A percentile compares a stretch with the other conserved stretches of the same genome.
These are phyloP conservation scores for Spicauda simplicius DNA, from an alignment of 2,888 invertebrate genomes.

Conservation along the genomic window DNA sequence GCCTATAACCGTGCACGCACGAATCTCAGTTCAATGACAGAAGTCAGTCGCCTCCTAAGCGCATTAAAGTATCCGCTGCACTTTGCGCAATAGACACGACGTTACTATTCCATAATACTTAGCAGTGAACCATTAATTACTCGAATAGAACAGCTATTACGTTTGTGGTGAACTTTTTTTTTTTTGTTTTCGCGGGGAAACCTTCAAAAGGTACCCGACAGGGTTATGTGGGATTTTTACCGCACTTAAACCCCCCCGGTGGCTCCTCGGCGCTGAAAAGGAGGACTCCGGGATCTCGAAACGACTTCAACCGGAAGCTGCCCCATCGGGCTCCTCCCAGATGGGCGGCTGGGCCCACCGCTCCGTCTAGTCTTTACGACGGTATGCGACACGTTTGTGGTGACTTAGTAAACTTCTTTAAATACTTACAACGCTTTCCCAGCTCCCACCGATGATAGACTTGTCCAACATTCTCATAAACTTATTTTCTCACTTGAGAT, in stretches of 20 bases:
- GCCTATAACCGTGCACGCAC: slow-evolving; percentile 47
- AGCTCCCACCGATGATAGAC: slow-evolving; percentile 75
- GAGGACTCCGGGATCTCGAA: no score
- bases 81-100: slow-evolving; percentile 69
- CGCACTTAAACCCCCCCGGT: no score
- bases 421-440: slow-evolving; percentile 81
- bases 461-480: slow-evolving; percentile 75
- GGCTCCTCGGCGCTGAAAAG: no score
- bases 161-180: no score
- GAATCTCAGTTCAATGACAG: slow-evolving; percentile 73
- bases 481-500: slow-evolving; percentile 49
- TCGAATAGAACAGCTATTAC: neutral
- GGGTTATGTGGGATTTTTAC: no score
- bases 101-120: slow-evolving; percentile 54
- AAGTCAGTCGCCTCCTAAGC: slow-evolving; percentile 75
- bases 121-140: slow-evolving; percentile 13
- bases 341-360: no score
- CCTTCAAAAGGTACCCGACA: no score
- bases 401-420: neutral
- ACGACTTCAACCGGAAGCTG: no score
- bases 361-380: no score
- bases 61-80: slow-evolving; percentile 66
- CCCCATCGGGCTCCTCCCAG: no score
- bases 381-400: no score
- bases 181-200: no score